Percentiles rank a stretch among this genome's conserved stretches.
These are phyloP conservation scores for Crotalus viridis DNA, from an alignment of 2,113 vertebrate species.

Conservation along the genomic window DNA sequence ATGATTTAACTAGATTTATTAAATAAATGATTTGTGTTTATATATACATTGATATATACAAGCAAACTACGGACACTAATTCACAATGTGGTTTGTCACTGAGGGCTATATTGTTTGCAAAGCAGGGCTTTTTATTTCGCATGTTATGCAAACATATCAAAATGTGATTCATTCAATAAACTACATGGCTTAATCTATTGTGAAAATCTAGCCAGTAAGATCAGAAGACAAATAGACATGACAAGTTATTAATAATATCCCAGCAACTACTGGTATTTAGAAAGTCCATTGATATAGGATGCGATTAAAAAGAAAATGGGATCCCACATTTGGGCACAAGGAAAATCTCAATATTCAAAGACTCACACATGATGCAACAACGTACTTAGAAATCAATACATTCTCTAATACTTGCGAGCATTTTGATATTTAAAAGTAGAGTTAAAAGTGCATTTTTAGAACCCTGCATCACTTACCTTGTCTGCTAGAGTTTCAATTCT, in stretches of 20 bases:
- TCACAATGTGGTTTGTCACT: not conserved
- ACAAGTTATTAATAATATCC: not conserved
- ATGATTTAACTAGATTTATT: not conserved
- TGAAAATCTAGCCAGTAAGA: not conserved
- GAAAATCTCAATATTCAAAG: not conserved
- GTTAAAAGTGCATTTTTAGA: slow-evolving; percentile 3
- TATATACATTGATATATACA: not conserved
- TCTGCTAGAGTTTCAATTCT: slow-evolving; percentile 18
- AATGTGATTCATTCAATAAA: not conserved
- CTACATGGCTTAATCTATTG: not conserved
- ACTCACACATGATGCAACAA: not conserved
- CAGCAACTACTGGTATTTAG: not conserved
- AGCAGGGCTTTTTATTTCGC: not conserved
- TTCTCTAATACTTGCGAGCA: not conserved
- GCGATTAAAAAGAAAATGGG: not conserved
- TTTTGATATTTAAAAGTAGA: not conserved
- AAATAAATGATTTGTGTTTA: not conserved
- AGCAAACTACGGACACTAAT: not conserved
- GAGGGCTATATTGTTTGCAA: not conserved
- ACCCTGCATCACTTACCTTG: slow-evolving; percentile 21
- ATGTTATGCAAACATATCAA: not conserved
- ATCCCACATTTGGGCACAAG: not conserved
- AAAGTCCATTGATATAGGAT: not conserved
- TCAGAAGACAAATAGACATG: not conserved
- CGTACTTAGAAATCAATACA: not conserved